These are phyloP conservation scores for Scopus umbretta DNA, from an alignment of 2,113 vertebrate genomes.

Conservation along the genomic window DNA sequence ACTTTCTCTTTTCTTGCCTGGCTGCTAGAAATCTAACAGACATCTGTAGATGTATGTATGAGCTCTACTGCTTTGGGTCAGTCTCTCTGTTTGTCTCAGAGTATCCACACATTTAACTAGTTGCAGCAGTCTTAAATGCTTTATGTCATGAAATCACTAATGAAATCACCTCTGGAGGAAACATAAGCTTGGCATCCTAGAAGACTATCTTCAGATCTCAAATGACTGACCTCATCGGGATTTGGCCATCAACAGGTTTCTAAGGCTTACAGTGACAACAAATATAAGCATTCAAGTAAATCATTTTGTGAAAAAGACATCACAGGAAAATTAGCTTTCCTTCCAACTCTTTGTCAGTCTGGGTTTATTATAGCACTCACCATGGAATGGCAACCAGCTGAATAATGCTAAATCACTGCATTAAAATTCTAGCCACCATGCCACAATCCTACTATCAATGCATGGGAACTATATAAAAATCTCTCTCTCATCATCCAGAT, in stretches of 20 bases:
- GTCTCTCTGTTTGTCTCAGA: neutral
- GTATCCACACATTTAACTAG: neutral
- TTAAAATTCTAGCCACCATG: neutral
- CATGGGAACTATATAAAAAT: neutral
- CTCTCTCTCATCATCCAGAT: neutral
- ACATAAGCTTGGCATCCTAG: neutral
- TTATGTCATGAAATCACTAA: slow-evolving; percentile 14
- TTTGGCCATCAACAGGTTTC: neutral
- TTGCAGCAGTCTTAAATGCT: neutral
- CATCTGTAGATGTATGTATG: neutral
- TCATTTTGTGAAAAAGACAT: neutral
- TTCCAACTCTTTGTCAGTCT: neutral
- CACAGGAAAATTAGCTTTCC: neutral
- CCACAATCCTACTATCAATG: neutral
- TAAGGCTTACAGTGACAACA: neutral
- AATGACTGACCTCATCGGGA: neutral
- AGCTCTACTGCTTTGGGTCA: neutral
- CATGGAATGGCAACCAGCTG: neutral
- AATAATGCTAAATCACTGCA: neutral
- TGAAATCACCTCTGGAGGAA: slow-evolving; percentile 17
- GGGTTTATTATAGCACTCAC: neutral
- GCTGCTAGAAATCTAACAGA: neutral
- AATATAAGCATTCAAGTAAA: neutral
- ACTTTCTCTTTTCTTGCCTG: neutral
- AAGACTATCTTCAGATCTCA: slow-evolving; percentile 23